Percentiles rank a stretch among this genome's conserved stretches.
phyloP scores from a whole-genome alignment of 2,888 invertebrate species.

The Agriopis marginaria region DNA sequence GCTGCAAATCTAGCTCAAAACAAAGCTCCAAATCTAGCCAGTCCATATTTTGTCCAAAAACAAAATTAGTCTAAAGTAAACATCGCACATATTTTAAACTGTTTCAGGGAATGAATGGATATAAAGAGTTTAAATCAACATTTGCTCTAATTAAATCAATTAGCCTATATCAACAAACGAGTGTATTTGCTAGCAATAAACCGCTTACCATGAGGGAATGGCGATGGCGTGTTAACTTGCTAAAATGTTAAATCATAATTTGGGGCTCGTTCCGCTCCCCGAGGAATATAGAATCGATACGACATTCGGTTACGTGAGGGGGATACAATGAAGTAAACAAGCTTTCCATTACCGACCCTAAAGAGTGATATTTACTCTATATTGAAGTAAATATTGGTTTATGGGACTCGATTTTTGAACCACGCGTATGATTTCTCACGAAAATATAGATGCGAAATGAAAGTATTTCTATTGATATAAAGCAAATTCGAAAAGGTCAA shows the following conservation, averaged over 20 bases:
- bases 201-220: constrained; percentile 19
- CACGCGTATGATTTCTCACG: too few species aligned
- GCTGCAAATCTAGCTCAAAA: too few species aligned
- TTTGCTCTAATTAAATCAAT: constrained; percentile 1
- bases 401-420: too few species aligned
- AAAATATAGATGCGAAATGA: too few species aligned
- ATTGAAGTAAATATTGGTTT: constrained; percentile 25
- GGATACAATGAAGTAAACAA: constrained; percentile 25
- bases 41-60: neutral
- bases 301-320: constrained; percentile 23
- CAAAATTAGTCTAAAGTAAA: neutral
- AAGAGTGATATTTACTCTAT: constrained; percentile 7
- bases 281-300: constrained; percentile 27
- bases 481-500: too few species aligned
- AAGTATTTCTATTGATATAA: too few species aligned
- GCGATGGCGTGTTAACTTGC: constrained; percentile 28
- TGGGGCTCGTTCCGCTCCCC: constrained; percentile 16
- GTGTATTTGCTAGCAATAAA: constrained; percentile 21
- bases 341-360: constrained; percentile 16
- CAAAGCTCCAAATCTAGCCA: too few species aligned
- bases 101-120: neutral
- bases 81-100: neutral
- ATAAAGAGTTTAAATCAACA: neutral
- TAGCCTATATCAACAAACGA: constrained; percentile 7
- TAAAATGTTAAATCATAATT: constrained; percentile 35